Evolutionary conservation across 2,113 vertebrate species (phyloP), one percentile per base, ranked within the genome.

Genomic region (Solenodon paradoxus): DNA sequence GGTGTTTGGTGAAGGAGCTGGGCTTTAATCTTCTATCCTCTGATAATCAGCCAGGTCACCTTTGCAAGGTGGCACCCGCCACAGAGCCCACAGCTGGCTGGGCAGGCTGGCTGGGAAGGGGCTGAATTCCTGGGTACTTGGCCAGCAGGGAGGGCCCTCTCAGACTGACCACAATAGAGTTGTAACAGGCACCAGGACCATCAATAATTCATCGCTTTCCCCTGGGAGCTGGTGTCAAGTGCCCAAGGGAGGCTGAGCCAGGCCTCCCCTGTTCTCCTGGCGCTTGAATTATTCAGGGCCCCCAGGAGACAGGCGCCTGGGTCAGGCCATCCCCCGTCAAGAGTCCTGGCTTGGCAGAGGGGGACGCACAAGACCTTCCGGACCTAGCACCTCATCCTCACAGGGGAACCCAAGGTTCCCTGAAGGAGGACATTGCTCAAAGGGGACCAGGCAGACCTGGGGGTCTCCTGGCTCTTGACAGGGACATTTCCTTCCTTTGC

Each of bases 151-250:
- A 88, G 55, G 63, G 59, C 9, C 55, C 26, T 45, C 35, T 7
- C 8, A 64, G 86, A 94, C 61, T 75, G 90, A 63, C 92, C 92
- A 92, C 84, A 94, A 40, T 1, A 78, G 63, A 91, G 81, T 1
- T 1, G 92, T 92, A 89, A 24, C 57, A 7, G 92, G 96, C 92
- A 86, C 92, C 94, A 49, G 94, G 84, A 63, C n/a, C 55, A 68
- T 98, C 94, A 98, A 97, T 98, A 97, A 98, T 98, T 96, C 59
- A 98, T 69, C 0, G 3, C 20, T 53, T 90, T 91, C 95, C 90
- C 88, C 81, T 61, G 85, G 96, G 94, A 97, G 90, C 88, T 1
- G 51, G 92, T 95, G 74, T 97, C 96, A 68, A 47, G 53, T 97
- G 85, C 57, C 90, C 20, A 1, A 38, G 69, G 69, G n/a, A n/a